Conservation (phyloP, 2,888 invertebrate genomes). For the Acronicta leporina region DNA sequence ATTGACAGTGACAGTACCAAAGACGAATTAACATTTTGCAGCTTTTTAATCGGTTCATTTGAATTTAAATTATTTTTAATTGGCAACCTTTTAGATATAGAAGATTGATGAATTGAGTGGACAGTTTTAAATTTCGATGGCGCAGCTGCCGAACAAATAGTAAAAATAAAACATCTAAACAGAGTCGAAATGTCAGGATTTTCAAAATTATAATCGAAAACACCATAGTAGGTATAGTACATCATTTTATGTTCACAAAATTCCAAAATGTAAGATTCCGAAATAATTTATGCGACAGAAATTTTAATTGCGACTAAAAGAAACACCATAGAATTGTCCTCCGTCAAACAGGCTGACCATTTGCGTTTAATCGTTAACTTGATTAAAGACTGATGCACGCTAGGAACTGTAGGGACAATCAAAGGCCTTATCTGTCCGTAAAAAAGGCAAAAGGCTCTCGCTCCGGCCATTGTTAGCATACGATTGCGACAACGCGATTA, state of each 20-base stretch:
- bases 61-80: constrained; percentile 45
- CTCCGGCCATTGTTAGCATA: constrained; percentile 74
- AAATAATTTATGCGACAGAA: constrained; percentile 43
- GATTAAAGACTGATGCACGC: constrained; percentile 72
- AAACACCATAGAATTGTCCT: constrained; percentile 18
- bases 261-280: constrained; percentile 34
- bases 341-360: constrained; percentile 30
- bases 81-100: constrained; percentile 29
- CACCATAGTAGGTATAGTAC: too few species aligned
- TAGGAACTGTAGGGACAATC: constrained; percentile 70
- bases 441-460: constrained; percentile 69
- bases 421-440: constrained; percentile 70
- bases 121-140: constrained; percentile 3
- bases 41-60: constrained; percentile 21
- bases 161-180: constrained; percentile 2
- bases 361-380: constrained; percentile 55
- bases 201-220: constrained; percentile 27
- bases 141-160: constrained; percentile 14
- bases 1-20: constrained; percentile 52
- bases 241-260: constrained; percentile 35
- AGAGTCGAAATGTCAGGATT: constrained; percentile 10
- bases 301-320: constrained; percentile 42
- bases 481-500: constrained; percentile 79
- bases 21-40: constrained; percentile 31
- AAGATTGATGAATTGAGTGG: constrained; percentile 18